Conservation (phyloP, 2,113 vertebrate genomes). For the Corvus hawaiiensis region DNA sequence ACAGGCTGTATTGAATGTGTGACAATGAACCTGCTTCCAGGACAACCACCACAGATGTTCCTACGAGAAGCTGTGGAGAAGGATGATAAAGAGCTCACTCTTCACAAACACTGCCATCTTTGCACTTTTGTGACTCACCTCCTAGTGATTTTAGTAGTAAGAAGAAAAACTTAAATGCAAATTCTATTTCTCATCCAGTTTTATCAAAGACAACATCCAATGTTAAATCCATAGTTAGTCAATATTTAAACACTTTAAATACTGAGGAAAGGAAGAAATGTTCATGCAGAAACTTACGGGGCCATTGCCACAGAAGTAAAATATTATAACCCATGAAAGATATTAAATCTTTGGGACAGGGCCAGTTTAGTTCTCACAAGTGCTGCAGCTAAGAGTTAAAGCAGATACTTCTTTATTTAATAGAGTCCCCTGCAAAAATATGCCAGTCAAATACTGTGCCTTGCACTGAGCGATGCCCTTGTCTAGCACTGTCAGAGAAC, state of each 20-base stretch:
- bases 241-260: not conserved
- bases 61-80: conserved; percentile 40
- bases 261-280: not conserved
- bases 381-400: not conserved
- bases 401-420: not conserved
- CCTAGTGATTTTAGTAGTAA: conserved; percentile 12
- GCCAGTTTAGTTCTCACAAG: not conserved
- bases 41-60: conserved; percentile 40
- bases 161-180: conserved; percentile 23
- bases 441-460: not conserved
- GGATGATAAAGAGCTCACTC: conserved; percentile 61
- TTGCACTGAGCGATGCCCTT: not conserved
- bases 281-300: not conserved
- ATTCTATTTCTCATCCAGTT: not conserved
- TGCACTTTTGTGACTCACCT: conserved; percentile 5
- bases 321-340: not conserved
- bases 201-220: not conserved
- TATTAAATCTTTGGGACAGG: not conserved
- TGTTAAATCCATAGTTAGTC: not conserved
- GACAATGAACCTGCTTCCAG: conserved; percentile 66
- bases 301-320: not conserved
- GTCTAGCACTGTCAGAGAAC: not conserved
- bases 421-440: conserved; percentile 26
- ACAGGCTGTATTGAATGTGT: conserved; percentile 40
- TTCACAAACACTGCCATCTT: conserved; percentile 30